These are phyloP conservation scores for Poecile atricapillus DNA, from an alignment of 2,113 vertebrate species.

Conservation along the genomic window DNA sequence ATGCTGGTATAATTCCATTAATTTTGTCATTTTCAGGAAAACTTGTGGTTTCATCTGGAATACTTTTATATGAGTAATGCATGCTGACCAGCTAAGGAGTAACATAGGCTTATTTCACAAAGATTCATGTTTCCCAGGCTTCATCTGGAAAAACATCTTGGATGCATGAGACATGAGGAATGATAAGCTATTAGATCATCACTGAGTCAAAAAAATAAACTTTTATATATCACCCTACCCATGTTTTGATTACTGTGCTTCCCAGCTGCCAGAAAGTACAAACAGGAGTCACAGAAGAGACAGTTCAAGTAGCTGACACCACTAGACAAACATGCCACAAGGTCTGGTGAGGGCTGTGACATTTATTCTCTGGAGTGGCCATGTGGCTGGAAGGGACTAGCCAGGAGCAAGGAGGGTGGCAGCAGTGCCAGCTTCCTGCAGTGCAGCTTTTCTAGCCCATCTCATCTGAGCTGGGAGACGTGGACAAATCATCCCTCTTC, in stretches of 20 bases:
- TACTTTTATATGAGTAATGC: slow-evolving; percentile 31
- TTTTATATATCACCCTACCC: slow-evolving; percentile 9
- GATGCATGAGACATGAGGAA: slow-evolving; percentile 27
- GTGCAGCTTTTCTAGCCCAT: neutral
- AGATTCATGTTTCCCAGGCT: slow-evolving; percentile 51
- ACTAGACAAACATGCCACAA: neutral
- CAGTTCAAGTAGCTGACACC: slow-evolving; percentile 28
- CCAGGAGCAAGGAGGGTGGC: neutral
- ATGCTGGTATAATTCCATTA: slow-evolving; percentile 40
- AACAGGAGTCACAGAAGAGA: neutral
- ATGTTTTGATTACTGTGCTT: slow-evolving; percentile 31
- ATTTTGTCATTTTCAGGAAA: slow-evolving; percentile 57
- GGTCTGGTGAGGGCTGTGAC: neutral
- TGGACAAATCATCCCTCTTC: neutral
- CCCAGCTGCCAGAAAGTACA: slow-evolving; percentile 33
- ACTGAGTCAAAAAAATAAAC: slow-evolving; percentile 33
- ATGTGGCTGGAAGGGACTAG: neutral
- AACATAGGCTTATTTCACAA: slow-evolving; percentile 33
- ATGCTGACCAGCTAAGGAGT: slow-evolving; percentile 7
- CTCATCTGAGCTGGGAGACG: neutral
- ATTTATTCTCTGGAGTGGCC: neutral
- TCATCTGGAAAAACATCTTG: slow-evolving; percentile 61
- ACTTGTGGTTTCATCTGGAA: slow-evolving; percentile 50
- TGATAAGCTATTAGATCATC: slow-evolving; percentile 58
- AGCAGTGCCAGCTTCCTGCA: neutral